Evolutionary conservation across 1,140 invertebrate species (phyloP), one percentile per base, ranked within the genome.

Genomic region (Bilobella aurantiaca): DNA sequence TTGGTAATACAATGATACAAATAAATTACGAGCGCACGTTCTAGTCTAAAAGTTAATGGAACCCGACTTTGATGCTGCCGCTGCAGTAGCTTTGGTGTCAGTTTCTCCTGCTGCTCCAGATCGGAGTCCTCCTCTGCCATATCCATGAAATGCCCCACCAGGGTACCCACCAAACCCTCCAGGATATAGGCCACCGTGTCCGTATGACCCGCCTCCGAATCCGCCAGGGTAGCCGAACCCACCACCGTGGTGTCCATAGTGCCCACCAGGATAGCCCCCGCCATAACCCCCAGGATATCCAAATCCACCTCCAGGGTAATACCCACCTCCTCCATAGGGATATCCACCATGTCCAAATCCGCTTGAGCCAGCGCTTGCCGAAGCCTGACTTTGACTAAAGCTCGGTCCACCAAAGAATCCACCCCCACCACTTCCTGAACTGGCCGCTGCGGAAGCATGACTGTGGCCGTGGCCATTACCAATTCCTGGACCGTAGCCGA

Each of bases 271-370:
- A 3, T 23, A 8, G 21, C 49, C 49, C 5, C 49, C 49, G 5
- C 49, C 49, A 53, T 18, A 53, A 14, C 49, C 49, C 5, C 49
- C 49, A 23, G 23, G 12, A 23, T 53, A 16, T 23, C 49, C 49
- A 53, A 12, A 42, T 8, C 37, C 37, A 12, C 34, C 34, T 42
- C 34, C 34, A 42, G 8, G 18, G 34, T 12, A 23, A 23, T 53
- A 53, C 5, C 49, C 49, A 12, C 49, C 49, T n/a, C 34, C 34
- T 42, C 34, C 34, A 42, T 42, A 42, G 34, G 49, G 49, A 23
- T 53, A 53, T 5, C 49, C 49, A 12, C 49, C 49, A n/a, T 42
- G 37, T 53, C 49, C 49, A 23, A 53, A 53, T 53, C 49, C 49
- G 21, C 49, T 23, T 12, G 49, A 53, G 12, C 49, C 49, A 5